Evolutionary conservation across 2,888 invertebrate genomes (phyloP).

Genomic region (Tiliacea aurago): DNA sequence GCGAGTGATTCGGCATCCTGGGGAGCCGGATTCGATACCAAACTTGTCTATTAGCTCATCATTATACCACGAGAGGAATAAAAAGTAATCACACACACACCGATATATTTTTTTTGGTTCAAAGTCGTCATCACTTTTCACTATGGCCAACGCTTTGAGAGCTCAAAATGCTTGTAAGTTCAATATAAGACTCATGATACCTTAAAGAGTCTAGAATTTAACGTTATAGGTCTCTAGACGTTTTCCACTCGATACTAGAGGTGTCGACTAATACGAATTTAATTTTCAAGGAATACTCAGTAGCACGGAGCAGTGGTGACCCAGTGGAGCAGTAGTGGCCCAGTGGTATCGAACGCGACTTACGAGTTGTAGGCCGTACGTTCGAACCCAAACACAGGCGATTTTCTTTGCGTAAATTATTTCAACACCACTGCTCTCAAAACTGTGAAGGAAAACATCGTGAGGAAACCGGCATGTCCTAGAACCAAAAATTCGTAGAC

Average conservation of each 20-base stretch:
- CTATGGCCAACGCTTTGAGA: neutral
- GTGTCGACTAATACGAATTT: constrained; percentile 15
- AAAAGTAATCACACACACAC: neutral
- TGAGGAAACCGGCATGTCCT: too few relatives aligned
- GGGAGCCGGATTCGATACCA: neutral
- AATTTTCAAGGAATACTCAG: constrained; percentile 27
- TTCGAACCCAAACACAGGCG: too few relatives aligned
- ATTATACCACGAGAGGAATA: neutral
- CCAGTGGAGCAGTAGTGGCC: too few relatives aligned
- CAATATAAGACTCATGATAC: neutral
- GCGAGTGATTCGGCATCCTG: neutral
- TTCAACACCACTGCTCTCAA: too few relatives aligned
- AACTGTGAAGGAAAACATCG: too few relatives aligned
- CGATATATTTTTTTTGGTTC: neutral
- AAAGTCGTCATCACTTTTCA: neutral
- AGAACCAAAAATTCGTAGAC: too few relatives aligned
- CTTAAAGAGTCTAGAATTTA: neutral
- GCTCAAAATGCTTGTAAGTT: neutral
- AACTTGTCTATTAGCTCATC: constrained; percentile 22
- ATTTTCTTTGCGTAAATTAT: too few relatives aligned
- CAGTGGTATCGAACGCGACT: too few relatives aligned
- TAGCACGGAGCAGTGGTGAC: too few relatives aligned
- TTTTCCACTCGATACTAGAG: neutral
- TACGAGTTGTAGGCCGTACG: too few relatives aligned
- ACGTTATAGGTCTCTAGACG: constrained; percentile 9